Evolutionary conservation across 2,888 invertebrate genomes (phyloP), one percentile per base, ranked within the genome.

Genomic region (Antheraea assamensis): DNA sequence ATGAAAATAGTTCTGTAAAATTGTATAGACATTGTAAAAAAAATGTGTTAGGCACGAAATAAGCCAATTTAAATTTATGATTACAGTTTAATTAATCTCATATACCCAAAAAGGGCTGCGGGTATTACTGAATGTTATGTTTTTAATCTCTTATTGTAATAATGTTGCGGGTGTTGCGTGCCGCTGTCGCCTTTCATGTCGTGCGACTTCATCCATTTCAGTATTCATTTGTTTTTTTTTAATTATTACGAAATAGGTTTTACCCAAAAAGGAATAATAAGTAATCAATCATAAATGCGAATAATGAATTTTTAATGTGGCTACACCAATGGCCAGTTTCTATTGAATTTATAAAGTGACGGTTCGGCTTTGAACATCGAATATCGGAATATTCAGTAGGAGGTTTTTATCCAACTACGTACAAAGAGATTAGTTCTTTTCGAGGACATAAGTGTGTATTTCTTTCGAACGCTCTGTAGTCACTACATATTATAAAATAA

Each of bases 41-140:
- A 58, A n/a, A 24, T 24, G n/a, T 19, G 52, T 52, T 52, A 10
- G 24, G 58, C 24, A 66, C 30, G 19, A 30, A 66, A 31, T 30
- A 31, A 31, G 31, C 5, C 66, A 31, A 66, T 66, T 66, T 30
- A 5, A 66, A 66, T 66, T 66, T 66, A 66, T 66, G 17, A 66
- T 31, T 30, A 31, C 19, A 19, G 31, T 30, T 31, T 66, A 66
- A 66, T 66, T 66, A 31, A 66, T 30, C 17, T 30, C 30, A 31
- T 21, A 30, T 31, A 21, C 31, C 66, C 15, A 31, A 30, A 66
- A 31, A 66, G 66, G 66, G 7, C 31, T 30, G 19, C 31, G 66
- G 30, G 66, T 31, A 66, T 31, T 31, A 31, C 24, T 66, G 31
- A 31, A 24, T 31, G 17, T 27, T 2, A 30, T 19, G 66, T 31